phyloP scores from a whole-genome alignment of 2,797 vertebrate genomes.

The Atherinosoma microstoma region DNA sequence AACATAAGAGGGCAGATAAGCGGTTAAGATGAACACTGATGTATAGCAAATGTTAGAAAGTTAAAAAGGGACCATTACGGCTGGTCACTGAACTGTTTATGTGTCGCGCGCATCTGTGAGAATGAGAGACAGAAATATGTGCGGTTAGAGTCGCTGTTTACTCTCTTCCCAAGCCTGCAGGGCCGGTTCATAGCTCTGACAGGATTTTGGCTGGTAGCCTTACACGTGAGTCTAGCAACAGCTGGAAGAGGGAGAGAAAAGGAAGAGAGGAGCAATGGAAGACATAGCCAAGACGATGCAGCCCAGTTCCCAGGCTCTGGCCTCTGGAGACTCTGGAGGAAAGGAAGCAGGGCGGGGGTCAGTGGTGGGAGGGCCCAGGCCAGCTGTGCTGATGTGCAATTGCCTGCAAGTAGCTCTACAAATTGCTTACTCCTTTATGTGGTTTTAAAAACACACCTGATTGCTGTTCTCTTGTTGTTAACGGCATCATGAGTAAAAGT shows the following conservation, averaged over 20 bases:
- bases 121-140: slow-evolving; percentile 49
- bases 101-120: slow-evolving; percentile 36
- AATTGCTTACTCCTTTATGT: slow-evolving; percentile 15
- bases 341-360: slow-evolving; percentile 43
- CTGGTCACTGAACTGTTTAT: slow-evolving; percentile 25
- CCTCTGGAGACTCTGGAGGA: slow-evolving; percentile 61
- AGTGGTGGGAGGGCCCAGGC: slow-evolving; percentile 18
- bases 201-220: slow-evolving; percentile 74
- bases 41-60: slow-evolving; percentile 21
- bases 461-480: neutral
- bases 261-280: slow-evolving; percentile 49
- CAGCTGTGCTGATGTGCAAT: slow-evolving; percentile 62
- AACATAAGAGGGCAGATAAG: slow-evolving; percentile 27
- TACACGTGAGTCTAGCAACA: slow-evolving; percentile 79
- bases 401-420: slow-evolving; percentile 30
- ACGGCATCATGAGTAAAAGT: neutral
- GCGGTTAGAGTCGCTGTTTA: slow-evolving; percentile 37
- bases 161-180: slow-evolving; percentile 34
- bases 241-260: slow-evolving; percentile 66
- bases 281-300: slow-evolving; percentile 53
- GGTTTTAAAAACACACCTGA: slow-evolving; percentile 17
- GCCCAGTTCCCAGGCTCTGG: slow-evolving; percentile 79
- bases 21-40: neutral
- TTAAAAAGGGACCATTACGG: slow-evolving; percentile 2
- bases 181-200: slow-evolving; percentile 58